Conservation (phyloP, 2,113 vertebrate species). For the Lanius collurio region DNA sequence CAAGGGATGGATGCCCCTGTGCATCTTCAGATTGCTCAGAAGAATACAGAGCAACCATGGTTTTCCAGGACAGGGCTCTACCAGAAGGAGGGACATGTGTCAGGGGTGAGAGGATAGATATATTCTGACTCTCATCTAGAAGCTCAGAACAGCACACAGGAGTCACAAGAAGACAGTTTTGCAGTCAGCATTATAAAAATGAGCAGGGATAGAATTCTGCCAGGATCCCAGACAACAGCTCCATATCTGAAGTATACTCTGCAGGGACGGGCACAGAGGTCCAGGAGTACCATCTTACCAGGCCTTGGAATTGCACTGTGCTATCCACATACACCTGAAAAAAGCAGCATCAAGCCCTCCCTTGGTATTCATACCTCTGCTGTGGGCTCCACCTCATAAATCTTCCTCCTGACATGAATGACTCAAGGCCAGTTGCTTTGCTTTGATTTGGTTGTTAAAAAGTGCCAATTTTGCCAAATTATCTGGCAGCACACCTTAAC, state of each 20-base stretch:
- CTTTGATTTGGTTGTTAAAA: not conserved
- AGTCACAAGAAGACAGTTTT: not conserved
- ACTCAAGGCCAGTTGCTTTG: not conserved
- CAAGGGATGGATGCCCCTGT: not conserved
- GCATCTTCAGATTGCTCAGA: not conserved
- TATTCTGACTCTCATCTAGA: not conserved
- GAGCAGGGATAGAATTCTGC: not conserved
- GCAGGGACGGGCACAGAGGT: not conserved
- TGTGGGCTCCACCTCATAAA: not conserved
- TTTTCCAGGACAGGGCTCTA: not conserved
- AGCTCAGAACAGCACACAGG: not conserved
- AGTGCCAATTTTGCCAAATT: not conserved
- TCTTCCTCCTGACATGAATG: not conserved
- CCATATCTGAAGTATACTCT: not conserved
- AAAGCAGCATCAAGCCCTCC: accelerated
- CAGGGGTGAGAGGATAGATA: not conserved
- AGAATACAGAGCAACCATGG: not conserved
- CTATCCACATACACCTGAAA: not conserved
- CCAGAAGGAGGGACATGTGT: accelerated
- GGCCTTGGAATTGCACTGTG: not conserved
- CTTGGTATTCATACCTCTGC: not conserved
- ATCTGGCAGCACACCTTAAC: not conserved
- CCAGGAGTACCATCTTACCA: not conserved
- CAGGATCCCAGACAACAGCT: not conserved
- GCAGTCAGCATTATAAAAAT: not conserved